Base-by-base conservation (phyloP, 1,140 invertebrate genomes). In the Atta texana region DNA sequence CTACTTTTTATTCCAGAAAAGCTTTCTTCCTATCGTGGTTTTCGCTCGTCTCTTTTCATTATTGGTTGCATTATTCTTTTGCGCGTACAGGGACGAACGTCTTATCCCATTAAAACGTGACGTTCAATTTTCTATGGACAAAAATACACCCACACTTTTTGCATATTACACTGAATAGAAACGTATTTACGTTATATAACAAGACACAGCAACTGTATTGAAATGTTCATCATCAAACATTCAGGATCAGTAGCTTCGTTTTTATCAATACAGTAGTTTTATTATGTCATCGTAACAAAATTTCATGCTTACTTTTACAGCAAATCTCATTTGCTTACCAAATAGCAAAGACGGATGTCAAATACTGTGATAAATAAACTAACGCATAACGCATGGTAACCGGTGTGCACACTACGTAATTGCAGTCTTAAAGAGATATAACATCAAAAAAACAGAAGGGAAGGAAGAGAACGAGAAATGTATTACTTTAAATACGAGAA, bases 1-100 rank as follows among this genome's bases (percentile, higher is more conserved):
- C 16, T 76, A 2, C n/a, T 53, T 28, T 55, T 80, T 80, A 80
- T 80, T 69, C 44, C 21, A 68, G 49, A 24, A 66, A 34, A 80
- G 31, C 51, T 16, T 28, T 53, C 34, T 18, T 8, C 16, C 28
- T 16, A n/a, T 55, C 3, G 12, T 53, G 34, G 3, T 59, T 24
- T 24, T 55, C 57, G 21, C 21, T 61, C 57, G 21, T 63, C 49
- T 0, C 3, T 69, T 55, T 68, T 80, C n/a, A 55, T 53, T 28
- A 7, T 16, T 16, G 18, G 49, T 53, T 39, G 16, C 28, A 39
- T 34, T 34, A 18, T 31, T 39, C 18, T 34, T 18, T 78, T 16
- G 24, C 59, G 34, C 24, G 61, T 55, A 14, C 8, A 8, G n/a
- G 49, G n/a, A n/a, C 14, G 49, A 28, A 76, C 16, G 57, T 77